phyloP scores from a whole-genome alignment of 1,140 invertebrate genomes.

The Drosophila simulans region DNA sequence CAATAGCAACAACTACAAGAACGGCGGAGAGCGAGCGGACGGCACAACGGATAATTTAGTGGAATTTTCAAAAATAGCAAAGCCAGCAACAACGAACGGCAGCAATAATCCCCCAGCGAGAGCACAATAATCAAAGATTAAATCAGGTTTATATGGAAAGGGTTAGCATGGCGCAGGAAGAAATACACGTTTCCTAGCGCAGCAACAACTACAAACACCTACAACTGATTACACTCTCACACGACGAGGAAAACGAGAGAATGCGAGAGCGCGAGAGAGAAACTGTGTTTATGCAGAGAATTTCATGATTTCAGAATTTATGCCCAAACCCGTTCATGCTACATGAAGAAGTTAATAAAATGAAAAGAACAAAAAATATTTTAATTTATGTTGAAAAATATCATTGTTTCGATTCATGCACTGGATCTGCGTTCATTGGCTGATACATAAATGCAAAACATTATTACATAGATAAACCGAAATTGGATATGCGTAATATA shows the following conservation, averaged over 20 bases:
- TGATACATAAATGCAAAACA: not conserved
- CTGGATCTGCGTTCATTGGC: not conserved
- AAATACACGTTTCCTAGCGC: constrained; percentile 82
- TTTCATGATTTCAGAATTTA: not conserved
- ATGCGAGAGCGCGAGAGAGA: constrained; percentile 21
- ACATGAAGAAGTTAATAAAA: not conserved
- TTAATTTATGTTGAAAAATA: too few species aligned
- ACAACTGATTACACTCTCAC: constrained; percentile 59
- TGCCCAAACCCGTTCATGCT: not conserved
- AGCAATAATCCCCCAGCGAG: constrained; percentile 50
- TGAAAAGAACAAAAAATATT: not conserved
- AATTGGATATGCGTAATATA: not conserved
- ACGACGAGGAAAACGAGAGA: constrained; percentile 23
- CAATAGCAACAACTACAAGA: constrained; percentile 18
- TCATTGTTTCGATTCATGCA: too few species aligned
- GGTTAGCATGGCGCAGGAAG: constrained; percentile 81
- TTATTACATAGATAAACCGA: not conserved
- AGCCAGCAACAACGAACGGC: constrained; percentile 52
- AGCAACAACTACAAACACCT: constrained; percentile 58
- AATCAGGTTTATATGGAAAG: constrained; percentile 82
- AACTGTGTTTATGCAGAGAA: constrained; percentile 22
- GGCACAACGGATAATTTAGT: constrained; percentile 76
- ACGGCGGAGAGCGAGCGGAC: constrained; percentile 16
- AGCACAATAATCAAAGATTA: constrained; percentile 81
- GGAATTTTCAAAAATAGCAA: constrained; percentile 81